Evolutionary conservation across 2,113 vertebrate genomes (phyloP), one percentile per base, ranked within the genome.

Genomic region (Caretta caretta): DNA sequence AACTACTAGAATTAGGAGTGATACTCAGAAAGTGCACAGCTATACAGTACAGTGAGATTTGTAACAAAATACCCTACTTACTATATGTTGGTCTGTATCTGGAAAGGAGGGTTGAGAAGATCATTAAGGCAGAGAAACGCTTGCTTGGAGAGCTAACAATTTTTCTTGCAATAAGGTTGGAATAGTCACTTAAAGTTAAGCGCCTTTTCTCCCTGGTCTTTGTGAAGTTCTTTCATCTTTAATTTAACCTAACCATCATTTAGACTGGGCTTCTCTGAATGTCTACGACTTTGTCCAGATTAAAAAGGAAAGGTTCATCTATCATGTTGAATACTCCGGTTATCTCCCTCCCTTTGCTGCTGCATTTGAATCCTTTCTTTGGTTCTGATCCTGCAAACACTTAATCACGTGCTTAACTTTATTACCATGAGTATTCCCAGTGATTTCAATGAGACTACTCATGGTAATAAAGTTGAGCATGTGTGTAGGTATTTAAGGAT

Each of bases 321-420:
- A 56, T 65, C 62, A 65, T 1, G 2, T 87, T 42, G 88, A 78
- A 27, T 29, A 57, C 78, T 86, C 80, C 87, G 54, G 93, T 83
- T 84, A 48, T 53, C 93, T 93, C 87, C 89, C 89, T 46, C 90
- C 1, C 91, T 75, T 88, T 90, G 96, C 92, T 94, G 95, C 97
- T 94, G 51, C 89, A 94, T 72, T 86, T 89, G 86, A 95, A 97
- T 95, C 96, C 95, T 90, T 29, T 29, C 56, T 35, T 49, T 97
- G 96, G 87, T 96, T 96, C 96, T 93, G 97, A 97, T 97, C 96
- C 96, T 95, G 82, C 72, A 88, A 85, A 83, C 92, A 59, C 89
- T 88, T 86, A 84, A 92, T 93, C 85, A 88, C 80, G 35, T 96
- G 85, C 48, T 50, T 50, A 49, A 49, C 86, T 96, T 94, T 94